A percentile compares a stretch with the other conserved stretches of the same genome.
Evolutionary conservation across 2,888 invertebrate genomes (phyloP).

Genomic region (Tiliacea citrago): DNA sequence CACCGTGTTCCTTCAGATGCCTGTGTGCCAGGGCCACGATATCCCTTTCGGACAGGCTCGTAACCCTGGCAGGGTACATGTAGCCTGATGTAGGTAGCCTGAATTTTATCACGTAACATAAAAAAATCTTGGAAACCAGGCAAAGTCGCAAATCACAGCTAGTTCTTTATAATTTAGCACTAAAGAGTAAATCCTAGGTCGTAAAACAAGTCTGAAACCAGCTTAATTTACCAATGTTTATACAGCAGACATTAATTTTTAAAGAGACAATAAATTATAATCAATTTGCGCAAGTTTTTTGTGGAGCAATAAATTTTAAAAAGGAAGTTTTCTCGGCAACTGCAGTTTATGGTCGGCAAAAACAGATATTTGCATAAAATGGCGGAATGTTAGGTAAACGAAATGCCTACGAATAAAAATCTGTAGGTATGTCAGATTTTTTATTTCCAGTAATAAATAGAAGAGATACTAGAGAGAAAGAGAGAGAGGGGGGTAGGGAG

Average conservation of each 20-base stretch:
- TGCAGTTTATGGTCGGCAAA: conserved; percentile 11
- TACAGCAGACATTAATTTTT: conserved; percentile 61
- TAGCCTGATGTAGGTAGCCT: background rate
- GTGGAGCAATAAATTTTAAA: conserved; percentile 51
- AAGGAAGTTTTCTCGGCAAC: conserved; percentile 12
- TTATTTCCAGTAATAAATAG: background rate
- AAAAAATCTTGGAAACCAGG: background rate
- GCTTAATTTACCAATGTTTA: conserved; percentile 54
- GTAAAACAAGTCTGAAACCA: conserved; percentile 49
- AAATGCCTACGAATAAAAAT: background rate
- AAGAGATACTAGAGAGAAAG: too few species aligned
- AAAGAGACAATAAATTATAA: conserved; percentile 67
- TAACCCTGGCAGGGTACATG: too few species aligned
- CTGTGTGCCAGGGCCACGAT: too few species aligned
- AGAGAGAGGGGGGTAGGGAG: too few species aligned
- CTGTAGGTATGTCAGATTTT: background rate
- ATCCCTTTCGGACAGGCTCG: too few species aligned
- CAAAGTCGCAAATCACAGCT: conserved; percentile 10
- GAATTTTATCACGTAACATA: background rate
- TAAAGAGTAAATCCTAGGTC: conserved; percentile 33
- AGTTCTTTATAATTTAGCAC: conserved; percentile 56
- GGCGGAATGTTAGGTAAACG: background rate
- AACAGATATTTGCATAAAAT: conserved; percentile 27
- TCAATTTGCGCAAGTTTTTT: conserved; percentile 61
- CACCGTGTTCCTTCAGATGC: too few species aligned